A percentile compares a stretch with the other conserved stretches of the same genome.
Evolutionary conservation across 2,113 vertebrate species (phyloP).

Genomic region (Tetrax tetrax): DNA sequence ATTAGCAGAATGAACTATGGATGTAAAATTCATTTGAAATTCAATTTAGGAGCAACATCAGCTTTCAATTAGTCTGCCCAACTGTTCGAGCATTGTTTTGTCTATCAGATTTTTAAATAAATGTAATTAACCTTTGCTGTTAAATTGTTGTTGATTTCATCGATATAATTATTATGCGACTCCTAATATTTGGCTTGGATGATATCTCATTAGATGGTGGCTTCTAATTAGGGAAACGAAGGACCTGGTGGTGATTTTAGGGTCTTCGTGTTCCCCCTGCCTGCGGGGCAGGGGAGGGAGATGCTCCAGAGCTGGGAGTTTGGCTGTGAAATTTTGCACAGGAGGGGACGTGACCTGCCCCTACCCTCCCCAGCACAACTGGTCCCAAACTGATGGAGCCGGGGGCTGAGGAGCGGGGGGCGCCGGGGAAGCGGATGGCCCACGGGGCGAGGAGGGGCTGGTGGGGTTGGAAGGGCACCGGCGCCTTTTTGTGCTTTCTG

Average conservation of each 20-base stretch:
- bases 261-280: background rate
- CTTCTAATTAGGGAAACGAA: background rate
- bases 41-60: constrained; percentile 64
- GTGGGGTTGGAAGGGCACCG: background rate
- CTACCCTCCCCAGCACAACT: background rate
- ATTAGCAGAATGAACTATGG: constrained; percentile 69
- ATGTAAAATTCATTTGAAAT: constrained; percentile 70
- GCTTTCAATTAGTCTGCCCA: constrained; percentile 66
- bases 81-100: constrained; percentile 37
- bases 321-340: background rate
- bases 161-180: background rate
- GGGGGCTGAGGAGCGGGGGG: background rate
- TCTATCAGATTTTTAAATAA: background rate
- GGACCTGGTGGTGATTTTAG: background rate
- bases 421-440: background rate
- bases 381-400: background rate
- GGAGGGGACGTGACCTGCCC: background rate
- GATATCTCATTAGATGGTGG: background rate
- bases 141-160: background rate
- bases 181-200: background rate
- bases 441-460: background rate
- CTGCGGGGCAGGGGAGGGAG: background rate
- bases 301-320: background rate
- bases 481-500: background rate
- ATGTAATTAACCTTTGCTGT: constrained; percentile 57